phyloP scores from a whole-genome alignment of 2,113 vertebrate genomes.

The Caranx melampygus region DNA sequence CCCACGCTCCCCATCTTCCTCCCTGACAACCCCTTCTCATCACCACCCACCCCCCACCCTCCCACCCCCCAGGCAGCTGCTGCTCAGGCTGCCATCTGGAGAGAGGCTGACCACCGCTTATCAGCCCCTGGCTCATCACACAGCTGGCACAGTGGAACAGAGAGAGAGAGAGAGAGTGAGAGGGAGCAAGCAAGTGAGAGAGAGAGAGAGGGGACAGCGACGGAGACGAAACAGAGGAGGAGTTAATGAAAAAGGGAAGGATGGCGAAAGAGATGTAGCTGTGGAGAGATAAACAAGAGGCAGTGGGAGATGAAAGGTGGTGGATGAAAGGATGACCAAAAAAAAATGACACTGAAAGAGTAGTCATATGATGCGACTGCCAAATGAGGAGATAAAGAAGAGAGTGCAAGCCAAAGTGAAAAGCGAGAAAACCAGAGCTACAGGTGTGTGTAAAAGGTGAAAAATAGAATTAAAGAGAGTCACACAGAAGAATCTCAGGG shows the following conservation, averaged over 20 bases:
- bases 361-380: conserved; percentile 8
- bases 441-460: conserved; percentile 28
- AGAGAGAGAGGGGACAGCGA: conserved; percentile 6
- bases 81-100: conserved; percentile 82
- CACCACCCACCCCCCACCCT: conserved; percentile 41
- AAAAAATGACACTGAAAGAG: conserved; percentile 9
- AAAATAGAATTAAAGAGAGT: conserved; percentile 30
- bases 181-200: not conserved
- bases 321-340: conserved; percentile 9
- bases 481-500: conserved; percentile 26
- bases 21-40: conserved; percentile 1
- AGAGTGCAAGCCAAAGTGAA: conserved; percentile 24
- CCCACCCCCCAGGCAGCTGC: conserved; percentile 76
- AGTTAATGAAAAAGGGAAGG: conserved; percentile 37
- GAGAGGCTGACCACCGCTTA: conserved; percentile 81
- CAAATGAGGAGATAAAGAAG: conserved; percentile 44
- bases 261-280: conserved; percentile 38
- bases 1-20: conserved; percentile 44
- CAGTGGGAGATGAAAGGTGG: conserved; percentile 17
- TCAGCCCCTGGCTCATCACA: conserved; percentile 82
- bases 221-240: conserved; percentile 31
- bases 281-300: conserved; percentile 30
- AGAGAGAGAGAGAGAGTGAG: conserved; percentile 17
- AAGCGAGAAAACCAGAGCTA: conserved; percentile 27
- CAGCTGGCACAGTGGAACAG: conserved; percentile 71